These are phyloP conservation scores for Tadarida brasiliensis DNA, from an alignment of 2,797 vertebrate genomes.

Conservation along the genomic window DNA sequence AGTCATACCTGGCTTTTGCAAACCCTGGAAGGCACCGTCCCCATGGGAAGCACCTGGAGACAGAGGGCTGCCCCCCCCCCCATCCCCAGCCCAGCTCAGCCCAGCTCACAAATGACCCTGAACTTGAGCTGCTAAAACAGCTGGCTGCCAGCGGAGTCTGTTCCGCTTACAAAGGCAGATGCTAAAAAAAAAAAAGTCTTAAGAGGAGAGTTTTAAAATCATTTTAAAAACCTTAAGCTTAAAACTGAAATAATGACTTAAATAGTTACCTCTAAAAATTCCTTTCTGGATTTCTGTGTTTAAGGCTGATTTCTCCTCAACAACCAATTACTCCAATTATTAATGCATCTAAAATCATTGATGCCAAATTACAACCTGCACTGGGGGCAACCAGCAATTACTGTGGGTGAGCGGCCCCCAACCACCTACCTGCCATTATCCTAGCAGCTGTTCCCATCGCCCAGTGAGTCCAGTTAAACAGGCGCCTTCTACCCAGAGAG, in stretches of 20 bases:
- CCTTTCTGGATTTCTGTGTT: slow-evolving; percentile 69
- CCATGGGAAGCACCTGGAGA: neutral
- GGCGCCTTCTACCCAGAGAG: slow-evolving; percentile 87
- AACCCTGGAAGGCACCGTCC: neutral
- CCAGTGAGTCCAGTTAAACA: slow-evolving; percentile 94
- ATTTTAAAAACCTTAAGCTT: slow-evolving; percentile 55
- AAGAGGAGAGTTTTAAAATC: neutral
- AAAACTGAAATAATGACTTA: slow-evolving; percentile 65
- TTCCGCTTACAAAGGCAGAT: neutral
- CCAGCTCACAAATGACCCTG: neutral
- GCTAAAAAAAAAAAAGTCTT: neutral
- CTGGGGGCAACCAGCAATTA: slow-evolving; percentile 42
- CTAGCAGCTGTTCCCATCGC: slow-evolving; percentile 89
- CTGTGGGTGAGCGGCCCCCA: slow-evolving; percentile 21
- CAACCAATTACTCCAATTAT: slow-evolving; percentile 66
- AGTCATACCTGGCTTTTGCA: neutral
- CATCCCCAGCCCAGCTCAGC: neutral
- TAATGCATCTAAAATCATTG: slow-evolving; percentile 66
- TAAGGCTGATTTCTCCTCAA: slow-evolving; percentile 69
- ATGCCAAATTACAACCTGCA: slow-evolving; percentile 67
- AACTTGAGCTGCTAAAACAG: neutral
- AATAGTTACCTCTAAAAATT: slow-evolving; percentile 65
- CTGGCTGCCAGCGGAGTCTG: neutral
- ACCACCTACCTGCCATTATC: slow-evolving; percentile 92
- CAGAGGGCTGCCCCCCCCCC: fast-evolving